Percentiles rank a stretch among this genome's conserved stretches.
phyloP scores from a whole-genome alignment of 2,797 vertebrate genomes.

The Holocentrus rufus region DNA sequence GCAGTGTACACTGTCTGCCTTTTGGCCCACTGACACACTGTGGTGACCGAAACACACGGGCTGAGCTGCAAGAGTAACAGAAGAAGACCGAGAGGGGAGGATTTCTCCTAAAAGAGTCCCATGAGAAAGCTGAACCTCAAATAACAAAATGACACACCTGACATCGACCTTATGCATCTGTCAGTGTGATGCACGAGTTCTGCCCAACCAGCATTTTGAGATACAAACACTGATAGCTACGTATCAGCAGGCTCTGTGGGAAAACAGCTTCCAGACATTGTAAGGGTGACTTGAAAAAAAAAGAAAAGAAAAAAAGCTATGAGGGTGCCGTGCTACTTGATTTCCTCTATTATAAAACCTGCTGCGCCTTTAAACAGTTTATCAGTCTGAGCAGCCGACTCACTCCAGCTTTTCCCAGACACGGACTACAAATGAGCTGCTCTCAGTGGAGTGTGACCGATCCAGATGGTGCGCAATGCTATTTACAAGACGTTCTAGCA shows the following conservation, averaged over 20 bases:
- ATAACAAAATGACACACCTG: neutral
- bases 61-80: neutral
- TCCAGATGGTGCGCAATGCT: slow-evolving; percentile 36
- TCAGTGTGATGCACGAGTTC: neutral
- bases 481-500: slow-evolving; percentile 48
- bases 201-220: neutral
- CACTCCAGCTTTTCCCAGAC: slow-evolving; percentile 26
- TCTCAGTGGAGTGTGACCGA: slow-evolving; percentile 14
- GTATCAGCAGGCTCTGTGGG: slow-evolving; percentile 1
- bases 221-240: neutral
- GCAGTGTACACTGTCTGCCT: slow-evolving; percentile 16
- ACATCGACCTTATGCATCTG: neutral
- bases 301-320: neutral
- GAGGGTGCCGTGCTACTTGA: slow-evolving; percentile 23
- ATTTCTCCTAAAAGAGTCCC: too few relatives aligned
- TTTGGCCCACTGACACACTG: slow-evolving; percentile 40
- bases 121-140: too few relatives aligned
- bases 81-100: neutral
- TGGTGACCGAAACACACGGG: slow-evolving; percentile 17
- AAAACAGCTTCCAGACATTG: slow-evolving; percentile 10
- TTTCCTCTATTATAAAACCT: slow-evolving; percentile 43
- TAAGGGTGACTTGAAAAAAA: neutral
- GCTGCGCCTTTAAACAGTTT: slow-evolving; percentile 19
- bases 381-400: slow-evolving; percentile 27
- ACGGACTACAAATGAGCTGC: slow-evolving; percentile 31